Conservation (phyloP, 2,888 invertebrate genomes). For the Ochlodes sylvanus region DNA sequence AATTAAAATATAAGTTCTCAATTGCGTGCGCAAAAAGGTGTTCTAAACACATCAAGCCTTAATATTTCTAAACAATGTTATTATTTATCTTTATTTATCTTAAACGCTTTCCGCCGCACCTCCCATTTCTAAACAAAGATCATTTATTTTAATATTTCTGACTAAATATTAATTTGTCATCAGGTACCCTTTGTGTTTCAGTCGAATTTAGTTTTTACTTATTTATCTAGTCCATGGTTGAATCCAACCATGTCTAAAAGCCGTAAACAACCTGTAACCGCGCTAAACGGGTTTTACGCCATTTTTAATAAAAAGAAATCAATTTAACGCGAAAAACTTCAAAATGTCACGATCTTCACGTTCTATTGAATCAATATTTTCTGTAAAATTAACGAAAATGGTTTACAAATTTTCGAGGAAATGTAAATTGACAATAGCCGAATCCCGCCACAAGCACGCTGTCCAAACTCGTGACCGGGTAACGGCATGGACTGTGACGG, state of each 20-base stretch:
- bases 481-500: slow-evolving; percentile 15
- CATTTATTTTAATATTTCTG: too few species aligned
- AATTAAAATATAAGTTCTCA: too few species aligned
- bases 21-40: too few species aligned
- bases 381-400: not conserved
- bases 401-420: not conserved
- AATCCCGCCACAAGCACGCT: not conserved
- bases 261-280: not conserved
- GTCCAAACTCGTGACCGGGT: not conserved
- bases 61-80: too few species aligned
- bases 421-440: not conserved
- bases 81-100: too few species aligned
- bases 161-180: too few species aligned
- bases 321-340: not conserved
- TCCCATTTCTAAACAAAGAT: too few species aligned
- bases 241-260: not conserved
- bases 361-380: not conserved
- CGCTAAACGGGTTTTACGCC: not conserved
- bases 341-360: not conserved
- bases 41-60: too few species aligned
- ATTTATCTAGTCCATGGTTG: not conserved
- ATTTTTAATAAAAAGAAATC: not conserved
- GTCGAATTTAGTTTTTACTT: too few species aligned
- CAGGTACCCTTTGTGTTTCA: too few species aligned
- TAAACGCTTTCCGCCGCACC: too few species aligned